Conservation (phyloP, 2,797 vertebrate species). For the Epinephelus awoara region DNA sequence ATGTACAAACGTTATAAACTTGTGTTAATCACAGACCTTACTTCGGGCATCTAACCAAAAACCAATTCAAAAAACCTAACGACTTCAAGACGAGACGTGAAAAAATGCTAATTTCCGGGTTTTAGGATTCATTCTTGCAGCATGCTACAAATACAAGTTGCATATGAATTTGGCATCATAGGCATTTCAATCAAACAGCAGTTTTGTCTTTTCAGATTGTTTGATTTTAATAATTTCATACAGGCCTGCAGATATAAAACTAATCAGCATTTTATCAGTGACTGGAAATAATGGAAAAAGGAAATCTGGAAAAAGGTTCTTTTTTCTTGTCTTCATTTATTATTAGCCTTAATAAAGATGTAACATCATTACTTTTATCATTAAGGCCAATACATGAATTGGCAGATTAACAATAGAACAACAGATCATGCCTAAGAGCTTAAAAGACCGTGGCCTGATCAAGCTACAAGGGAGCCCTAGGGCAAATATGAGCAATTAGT, state of each 20-base stretch:
- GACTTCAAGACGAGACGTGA: no score
- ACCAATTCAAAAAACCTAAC: no score
- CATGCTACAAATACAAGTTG: not conserved
- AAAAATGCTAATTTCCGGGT: no score
- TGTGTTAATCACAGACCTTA: no score
- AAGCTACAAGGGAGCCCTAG: no score
- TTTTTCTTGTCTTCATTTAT: not conserved
- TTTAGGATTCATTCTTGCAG: no score
- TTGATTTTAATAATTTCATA: slow-evolving; percentile 10
- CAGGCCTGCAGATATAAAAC: slow-evolving; percentile 13
- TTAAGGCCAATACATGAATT: not conserved
- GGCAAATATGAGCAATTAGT: not conserved
- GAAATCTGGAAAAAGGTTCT: not conserved
- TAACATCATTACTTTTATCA: not conserved
- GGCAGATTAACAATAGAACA: not conserved
- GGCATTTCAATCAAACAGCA: slow-evolving; percentile 12
- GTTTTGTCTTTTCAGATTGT: slow-evolving; percentile 4
- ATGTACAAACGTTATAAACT: no score
- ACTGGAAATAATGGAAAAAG: slow-evolving; percentile 3
- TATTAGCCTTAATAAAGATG: not conserved
- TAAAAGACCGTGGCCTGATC: not conserved
- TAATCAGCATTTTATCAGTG: slow-evolving; percentile 23
- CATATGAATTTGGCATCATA: not conserved
- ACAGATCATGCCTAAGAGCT: not conserved
- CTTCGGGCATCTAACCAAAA: no score